Base-by-base conservation (phyloP, 2,797 vertebrate genomes). In the Xerus rutilus region DNA sequence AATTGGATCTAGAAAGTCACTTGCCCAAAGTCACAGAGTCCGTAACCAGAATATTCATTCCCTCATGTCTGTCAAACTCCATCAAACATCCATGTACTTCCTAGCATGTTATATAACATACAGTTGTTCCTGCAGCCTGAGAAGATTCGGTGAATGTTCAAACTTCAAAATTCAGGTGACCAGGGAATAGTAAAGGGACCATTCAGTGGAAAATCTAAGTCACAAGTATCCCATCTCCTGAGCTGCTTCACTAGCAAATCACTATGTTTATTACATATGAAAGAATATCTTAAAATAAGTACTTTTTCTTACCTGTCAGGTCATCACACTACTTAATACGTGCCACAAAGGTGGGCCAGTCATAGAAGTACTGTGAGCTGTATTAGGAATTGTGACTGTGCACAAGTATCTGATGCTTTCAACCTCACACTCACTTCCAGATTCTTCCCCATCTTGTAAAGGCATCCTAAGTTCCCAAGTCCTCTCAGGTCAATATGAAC, bases 1-100 rank as follows among this genome's bases (percentile, higher is more conserved):
- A 92, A 67, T 73, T 21, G 96, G 92, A 39, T 92, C 62, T 95
- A 62, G 54, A 90, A 95, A 95, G 67, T 92, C 64, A 86, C 23
- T 94, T 84, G 47, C 47, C 65, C 57, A 39, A 47, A 92, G 70
- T 93, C 52, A 90, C 23, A 69, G 25, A 86, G 15, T 43, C 85
- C 23, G 13, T 57, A 70, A 79, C 65, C 67, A 89, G 72, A 84
- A 86, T 86, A 39, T 39, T 39, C 39, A 69, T 72, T 94, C 92
- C 83, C 67, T 47, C 91, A 20, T 43, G 17, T 84, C 69, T 94
- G 28, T 69, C n/a, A 86, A 85, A 89, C 43, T 43, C 62, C 64
- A 15, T 91, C 84, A 86, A 69, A 76, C 3, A 86, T 35, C 47
- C 20, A 32, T n/a, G 1, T 7, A 76, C 32, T 94, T 81, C 92